Evolutionary conservation across 2,888 invertebrate genomes (phyloP).

Genomic region (Orthonevra nobilis): DNA sequence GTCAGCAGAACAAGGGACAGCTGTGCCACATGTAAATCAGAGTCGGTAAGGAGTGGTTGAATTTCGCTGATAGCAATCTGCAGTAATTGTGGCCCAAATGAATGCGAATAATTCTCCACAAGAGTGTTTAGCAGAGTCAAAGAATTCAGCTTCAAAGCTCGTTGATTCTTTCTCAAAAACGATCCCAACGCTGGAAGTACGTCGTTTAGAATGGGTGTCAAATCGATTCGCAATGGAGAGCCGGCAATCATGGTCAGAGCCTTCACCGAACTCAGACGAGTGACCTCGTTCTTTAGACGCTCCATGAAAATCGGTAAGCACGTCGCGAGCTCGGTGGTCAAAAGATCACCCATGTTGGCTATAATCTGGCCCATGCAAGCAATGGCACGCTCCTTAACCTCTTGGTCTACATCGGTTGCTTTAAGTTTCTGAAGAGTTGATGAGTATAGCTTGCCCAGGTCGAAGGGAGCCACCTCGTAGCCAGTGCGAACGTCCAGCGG

Average conservation of each 20-base stretch:
- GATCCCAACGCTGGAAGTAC: slow-evolving; percentile 95
- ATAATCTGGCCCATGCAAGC: slow-evolving; percentile 97
- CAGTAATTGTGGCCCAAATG: slow-evolving; percentile 85
- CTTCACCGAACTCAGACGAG: slow-evolving; percentile 96
- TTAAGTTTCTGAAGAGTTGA: slow-evolving; percentile 92
- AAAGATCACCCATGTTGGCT: slow-evolving; percentile 93
- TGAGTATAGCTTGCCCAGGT: slow-evolving; percentile 88
- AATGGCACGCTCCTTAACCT: slow-evolving; percentile 98
- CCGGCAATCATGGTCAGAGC: slow-evolving; percentile 96
- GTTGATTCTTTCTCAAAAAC: slow-evolving; percentile 97
- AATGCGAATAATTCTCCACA: slow-evolving; percentile 90
- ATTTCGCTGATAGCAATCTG: slow-evolving; percentile 90
- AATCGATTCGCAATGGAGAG: slow-evolving; percentile 91
- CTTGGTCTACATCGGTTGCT: slow-evolving; percentile 98
- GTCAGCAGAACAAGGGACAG: slow-evolving; percentile 91
- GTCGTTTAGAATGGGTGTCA: slow-evolving; percentile 91
- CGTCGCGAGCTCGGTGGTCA: slow-evolving; percentile 88
- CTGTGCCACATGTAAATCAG: slow-evolving; percentile 98
- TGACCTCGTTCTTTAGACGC: slow-evolving; percentile 97
- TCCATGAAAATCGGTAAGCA: slow-evolving; percentile 98
- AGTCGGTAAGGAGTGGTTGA: slow-evolving; percentile 94
- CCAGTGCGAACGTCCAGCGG: slow-evolving; percentile 82
- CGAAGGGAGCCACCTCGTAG: slow-evolving; percentile 88
- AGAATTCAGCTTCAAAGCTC: slow-evolving; percentile 95
- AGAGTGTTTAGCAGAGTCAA: slow-evolving; percentile 93